Evolutionary conservation across 2,888 invertebrate species (phyloP).

Genomic region (Platycnemis pennipes): DNA sequence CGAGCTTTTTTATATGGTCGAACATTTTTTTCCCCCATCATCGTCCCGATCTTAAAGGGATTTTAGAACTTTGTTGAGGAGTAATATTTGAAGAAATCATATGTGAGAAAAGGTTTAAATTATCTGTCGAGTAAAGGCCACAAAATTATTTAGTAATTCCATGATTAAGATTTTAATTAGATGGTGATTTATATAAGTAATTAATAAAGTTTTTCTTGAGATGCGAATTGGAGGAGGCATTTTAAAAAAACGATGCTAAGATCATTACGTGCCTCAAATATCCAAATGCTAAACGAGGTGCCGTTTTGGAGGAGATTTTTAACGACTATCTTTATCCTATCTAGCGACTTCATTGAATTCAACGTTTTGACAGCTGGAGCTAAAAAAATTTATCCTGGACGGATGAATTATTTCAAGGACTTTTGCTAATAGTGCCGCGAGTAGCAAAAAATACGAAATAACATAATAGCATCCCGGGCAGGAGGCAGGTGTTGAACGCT

Average conservation of each 20-base stretch:
- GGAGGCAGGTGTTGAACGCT: conserved; percentile 26
- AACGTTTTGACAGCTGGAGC: conserved; percentile 20
- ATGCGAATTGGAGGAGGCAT: background rate
- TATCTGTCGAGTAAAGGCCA: too few relatives aligned
- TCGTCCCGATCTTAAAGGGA: background rate
- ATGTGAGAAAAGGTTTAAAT: background rate
- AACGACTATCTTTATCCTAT: conserved; percentile 36
- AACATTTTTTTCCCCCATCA: background rate
- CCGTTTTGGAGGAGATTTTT: background rate
- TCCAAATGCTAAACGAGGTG: conserved; percentile 13
- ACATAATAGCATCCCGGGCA: background rate
- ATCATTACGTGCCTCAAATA: background rate
- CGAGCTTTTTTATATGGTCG: too few relatives aligned
- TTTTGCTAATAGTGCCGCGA: conserved; percentile 27
- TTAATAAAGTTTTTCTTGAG: background rate
- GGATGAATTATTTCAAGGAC: conserved; percentile 28
- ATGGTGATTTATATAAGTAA: background rate
- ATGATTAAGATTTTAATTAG: background rate
- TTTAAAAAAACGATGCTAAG: background rate
- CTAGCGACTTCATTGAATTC: conserved; percentile 29
- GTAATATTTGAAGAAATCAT: background rate
- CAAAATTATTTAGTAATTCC: background rate
- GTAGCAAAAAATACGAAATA: background rate
- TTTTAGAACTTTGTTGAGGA: background rate
- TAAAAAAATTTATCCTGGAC: background rate